Evolutionary conservation across 2,797 vertebrate species (phyloP), one percentile per base, ranked within the genome.

Genomic region (Enteromius unitaeniatus): DNA sequence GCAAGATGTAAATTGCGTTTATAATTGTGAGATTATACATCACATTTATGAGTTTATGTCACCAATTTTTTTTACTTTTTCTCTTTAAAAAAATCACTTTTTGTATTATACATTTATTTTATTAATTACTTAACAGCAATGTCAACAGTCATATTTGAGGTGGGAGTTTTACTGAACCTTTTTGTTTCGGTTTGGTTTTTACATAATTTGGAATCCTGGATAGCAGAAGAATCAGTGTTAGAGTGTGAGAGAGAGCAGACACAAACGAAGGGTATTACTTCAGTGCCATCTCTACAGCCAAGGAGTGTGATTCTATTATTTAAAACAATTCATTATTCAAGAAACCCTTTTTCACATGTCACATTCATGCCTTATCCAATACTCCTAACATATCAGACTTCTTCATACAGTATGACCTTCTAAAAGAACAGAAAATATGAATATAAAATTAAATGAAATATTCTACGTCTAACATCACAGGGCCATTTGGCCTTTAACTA

Each of bases 251-350:
- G 69, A 75, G 28, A 67, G 21, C 11, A 34, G 51, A 51, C 4
- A 1, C 65, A 73, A 62, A 70, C 21, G 40, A 11, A 34, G 17
- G 17, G 34, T 64, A 75, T 83, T 72, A 74, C 65, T 31, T 28
- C 28, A 31, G 28, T 31, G 62, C 42, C 58, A n/a, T 21, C n/a
- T 79, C 68, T 17, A 45, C 45, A 51, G 17, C 23, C 81, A 62
- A 62, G 51, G 40, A 40, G 21, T 23, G 19, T 3, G n/a, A 45
- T 78, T 86, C 49, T 34, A 72, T 87, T 83, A 81, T 85, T 77
- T 51, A 87, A 85, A 85, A 70, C 34, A 6, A 55, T 67, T 74
- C 17, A 78, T 79, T 51, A 62, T 55, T 87, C 79, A 82, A 65
- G 45, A 51, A 70, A 53, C 47, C 47, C 19, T 72, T 34, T 45